A percentile compares a stretch with the other conserved stretches of the same genome.
Evolutionary conservation across 2,113 vertebrate species (phyloP).

Genomic region (Phalacrocorax aristotelis): DNA sequence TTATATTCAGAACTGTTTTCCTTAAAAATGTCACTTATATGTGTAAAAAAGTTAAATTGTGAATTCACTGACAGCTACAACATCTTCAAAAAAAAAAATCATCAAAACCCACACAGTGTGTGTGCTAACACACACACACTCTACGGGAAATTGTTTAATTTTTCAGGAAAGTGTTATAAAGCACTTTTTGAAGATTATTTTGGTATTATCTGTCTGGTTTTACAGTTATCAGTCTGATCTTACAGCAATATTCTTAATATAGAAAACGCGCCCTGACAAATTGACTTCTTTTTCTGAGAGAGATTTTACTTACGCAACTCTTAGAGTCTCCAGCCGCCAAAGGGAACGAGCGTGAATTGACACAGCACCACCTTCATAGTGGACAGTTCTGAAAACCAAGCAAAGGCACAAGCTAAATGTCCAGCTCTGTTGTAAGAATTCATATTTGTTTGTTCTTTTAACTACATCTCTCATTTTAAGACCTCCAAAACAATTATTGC

Average conservation of each 20-base stretch:
- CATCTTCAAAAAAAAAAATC: not conserved
- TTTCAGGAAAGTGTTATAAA: not conserved
- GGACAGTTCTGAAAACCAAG: slow-evolving; percentile 83
- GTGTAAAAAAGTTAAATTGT: not conserved
- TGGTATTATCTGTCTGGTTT: not conserved
- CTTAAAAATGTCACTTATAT: not conserved
- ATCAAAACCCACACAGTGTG: not conserved
- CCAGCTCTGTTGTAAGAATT: not conserved
- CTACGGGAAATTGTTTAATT: not conserved
- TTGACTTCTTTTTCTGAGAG: not conserved
- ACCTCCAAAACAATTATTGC: not conserved
- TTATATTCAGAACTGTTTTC: not conserved
- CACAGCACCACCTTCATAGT: slow-evolving; percentile 94
- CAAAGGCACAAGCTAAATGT: not conserved
- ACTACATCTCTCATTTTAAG: not conserved
- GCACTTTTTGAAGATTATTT: not conserved
- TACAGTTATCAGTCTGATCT: not conserved
- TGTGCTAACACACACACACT: accelerated
- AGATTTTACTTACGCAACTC: slow-evolving; percentile 89
- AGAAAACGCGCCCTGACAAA: not conserved
- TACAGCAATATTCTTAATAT: not conserved
- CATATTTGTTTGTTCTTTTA: not conserved
- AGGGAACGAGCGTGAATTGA: slow-evolving; percentile 92
- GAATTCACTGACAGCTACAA: not conserved
- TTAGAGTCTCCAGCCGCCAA: slow-evolving; percentile 94